Base-by-base conservation (phyloP, 2,113 vertebrate genomes). In the Ursus arctos region DNA sequence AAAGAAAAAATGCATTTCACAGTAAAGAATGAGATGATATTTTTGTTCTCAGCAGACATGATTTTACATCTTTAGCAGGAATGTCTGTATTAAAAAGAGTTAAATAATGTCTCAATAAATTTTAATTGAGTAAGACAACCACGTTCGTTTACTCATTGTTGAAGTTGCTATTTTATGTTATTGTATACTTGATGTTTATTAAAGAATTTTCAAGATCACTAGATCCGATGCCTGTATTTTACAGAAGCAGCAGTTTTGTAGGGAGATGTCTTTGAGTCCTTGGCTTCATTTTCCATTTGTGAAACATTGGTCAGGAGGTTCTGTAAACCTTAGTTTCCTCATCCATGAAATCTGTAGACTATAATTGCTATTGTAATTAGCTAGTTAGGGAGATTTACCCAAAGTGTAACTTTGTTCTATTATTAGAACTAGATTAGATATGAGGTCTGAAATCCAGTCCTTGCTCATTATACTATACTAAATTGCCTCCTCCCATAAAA, bases 1-100 rank as follows among this genome's bases (percentile, higher is more conserved):
- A 40, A 63, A 65, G 80, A 33, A 94, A 96, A 93, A 94, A 40
- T 40, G 2, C 91, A 93, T 94, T 61, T 33, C n/a, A 36, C 7
- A 74, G 7, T 91, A 53, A 91, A 91, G 24, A 93, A 89, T 88
- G 21, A 86, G 31, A 49, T 36, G 24, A 1, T 28, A 21, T 83
- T 93, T 97, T 76, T 1, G 36, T 85, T 92, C 61, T 72, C n/a
- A 63, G 5, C 12, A 72, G 7, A 40, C 2, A 81, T 26, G 43
- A 57, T 65, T 96, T 94, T 80, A 33, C 2, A 85, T 88, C 40
- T 84, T 84, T 7, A 28, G 4, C 55, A 49, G 8, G 31, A 92
- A 53, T 28, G 0, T 36, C 6, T 88, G 2, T 24, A 65, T 85
- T 83, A 87, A 92, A 63, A 65, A 61, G 6, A 72, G 3, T 80